Evolutionary conservation across 2,888 invertebrate genomes (phyloP).

Genomic region (Melanophora roralis): DNA sequence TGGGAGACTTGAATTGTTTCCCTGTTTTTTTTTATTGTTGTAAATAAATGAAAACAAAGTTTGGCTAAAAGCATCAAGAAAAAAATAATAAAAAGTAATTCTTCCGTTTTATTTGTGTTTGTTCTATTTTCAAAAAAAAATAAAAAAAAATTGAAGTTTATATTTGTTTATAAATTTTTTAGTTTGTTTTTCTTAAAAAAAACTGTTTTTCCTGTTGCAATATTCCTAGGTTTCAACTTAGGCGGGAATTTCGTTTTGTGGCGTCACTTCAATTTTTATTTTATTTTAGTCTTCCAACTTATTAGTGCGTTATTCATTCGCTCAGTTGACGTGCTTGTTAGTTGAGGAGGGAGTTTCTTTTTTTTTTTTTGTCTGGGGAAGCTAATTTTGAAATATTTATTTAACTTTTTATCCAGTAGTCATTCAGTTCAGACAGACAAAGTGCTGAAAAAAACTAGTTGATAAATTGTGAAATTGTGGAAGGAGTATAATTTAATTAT

Average conservation of each 20-base stretch:
- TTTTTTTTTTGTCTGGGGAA: not conserved
- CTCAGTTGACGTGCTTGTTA: not conserved
- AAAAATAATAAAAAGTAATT: constrained; percentile 22
- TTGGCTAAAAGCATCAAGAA: constrained; percentile 13
- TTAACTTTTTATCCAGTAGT: not conserved
- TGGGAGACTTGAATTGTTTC: not conserved
- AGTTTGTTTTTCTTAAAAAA: not conserved
- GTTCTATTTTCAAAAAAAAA: not conserved
- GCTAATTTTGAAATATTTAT: not conserved
- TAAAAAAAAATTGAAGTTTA: constrained; percentile 18
- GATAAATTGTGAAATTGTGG: constrained; percentile 31
- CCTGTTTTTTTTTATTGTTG: not conserved
- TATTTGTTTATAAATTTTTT: constrained; percentile 12
- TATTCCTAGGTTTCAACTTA: constrained; percentile 25
- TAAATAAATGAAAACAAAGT: constrained; percentile 14
- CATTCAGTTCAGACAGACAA: constrained; percentile 22
- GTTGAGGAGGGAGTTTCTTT: not conserved
- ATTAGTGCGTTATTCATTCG: not conserved
- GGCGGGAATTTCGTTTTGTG: constrained; percentile 16
- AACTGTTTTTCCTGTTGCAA: not conserved
- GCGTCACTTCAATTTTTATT: not conserved
- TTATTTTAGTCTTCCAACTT: not conserved
- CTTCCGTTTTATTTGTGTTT: constrained; percentile 26
- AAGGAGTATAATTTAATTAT: constrained; percentile 38
- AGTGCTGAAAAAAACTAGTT: constrained; percentile 31